Conservation (phyloP, 2,888 invertebrate genomes). For the Boloria euphrosyne region DNA sequence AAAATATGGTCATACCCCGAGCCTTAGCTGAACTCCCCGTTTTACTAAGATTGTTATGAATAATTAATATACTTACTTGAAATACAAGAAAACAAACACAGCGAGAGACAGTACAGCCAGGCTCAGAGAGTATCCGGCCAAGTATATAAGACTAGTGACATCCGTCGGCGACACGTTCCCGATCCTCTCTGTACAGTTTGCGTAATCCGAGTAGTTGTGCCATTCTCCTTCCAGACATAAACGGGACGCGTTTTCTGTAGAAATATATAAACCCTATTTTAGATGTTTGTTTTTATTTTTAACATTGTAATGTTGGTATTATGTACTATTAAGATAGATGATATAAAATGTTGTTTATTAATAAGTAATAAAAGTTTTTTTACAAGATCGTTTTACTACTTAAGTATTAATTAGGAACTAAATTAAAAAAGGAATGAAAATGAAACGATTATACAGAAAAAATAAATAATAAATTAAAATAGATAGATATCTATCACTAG, state of each 20-base stretch:
- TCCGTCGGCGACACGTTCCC: conserved; percentile 82
- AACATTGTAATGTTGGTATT: no score
- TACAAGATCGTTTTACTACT: no score
- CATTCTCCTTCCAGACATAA: conserved; percentile 92
- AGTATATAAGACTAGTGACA: conserved; percentile 90
- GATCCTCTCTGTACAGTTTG: conserved; percentile 85
- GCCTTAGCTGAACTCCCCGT: no score
- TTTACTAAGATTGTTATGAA: not conserved
- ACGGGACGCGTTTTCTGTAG: conserved; percentile 92
- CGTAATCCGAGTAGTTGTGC: conserved; percentile 90
- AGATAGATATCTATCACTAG: no score
- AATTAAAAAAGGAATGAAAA: no score
- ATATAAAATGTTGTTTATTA: not conserved
- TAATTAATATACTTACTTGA: conserved; percentile 87
- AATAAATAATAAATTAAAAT: no score
- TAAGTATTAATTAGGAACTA: no score
- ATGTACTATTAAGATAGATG: not conserved
- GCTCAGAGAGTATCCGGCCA: conserved; percentile 92
- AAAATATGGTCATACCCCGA: no score
- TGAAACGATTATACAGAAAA: no score
- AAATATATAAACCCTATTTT: not conserved
- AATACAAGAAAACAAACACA: conserved; percentile 92
- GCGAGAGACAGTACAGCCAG: conserved; percentile 91
- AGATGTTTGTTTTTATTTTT: no score
- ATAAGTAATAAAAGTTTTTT: no score